phyloP scores from a whole-genome alignment of 2,797 vertebrate species.

The Craterocephalus amniculus region DNA sequence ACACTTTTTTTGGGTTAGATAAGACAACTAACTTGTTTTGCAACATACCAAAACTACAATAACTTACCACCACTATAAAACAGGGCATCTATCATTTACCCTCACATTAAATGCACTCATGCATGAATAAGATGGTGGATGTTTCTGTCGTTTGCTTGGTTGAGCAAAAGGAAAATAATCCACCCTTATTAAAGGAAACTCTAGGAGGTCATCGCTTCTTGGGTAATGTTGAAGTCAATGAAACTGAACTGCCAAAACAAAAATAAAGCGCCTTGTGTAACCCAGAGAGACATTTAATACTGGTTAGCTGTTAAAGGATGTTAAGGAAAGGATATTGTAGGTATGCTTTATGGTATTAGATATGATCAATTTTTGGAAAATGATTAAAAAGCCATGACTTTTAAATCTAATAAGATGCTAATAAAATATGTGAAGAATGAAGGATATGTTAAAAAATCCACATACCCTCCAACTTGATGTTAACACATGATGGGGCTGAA shows the following conservation, averaged over 20 bases:
- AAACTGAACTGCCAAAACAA: conserved; percentile 28
- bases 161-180: conserved; percentile 45
- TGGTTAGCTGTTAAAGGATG: neutral
- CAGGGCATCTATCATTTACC: conserved; percentile 47
- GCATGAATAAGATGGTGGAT: conserved; percentile 54
- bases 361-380: too few relatives aligned
- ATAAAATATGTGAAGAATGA: neutral
- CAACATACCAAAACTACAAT: conserved; percentile 2
- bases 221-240: conserved; percentile 2
- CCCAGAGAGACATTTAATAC: conserved; percentile 1
- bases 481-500: too few relatives aligned
- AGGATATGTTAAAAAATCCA: too few relatives aligned
- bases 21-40: conserved; percentile 1
- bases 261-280: conserved; percentile 14
- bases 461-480: too few relatives aligned
- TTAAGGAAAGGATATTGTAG: neutral
- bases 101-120: conserved; percentile 30
- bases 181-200: conserved; percentile 54
- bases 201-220: conserved; percentile 34
- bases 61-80: neutral
- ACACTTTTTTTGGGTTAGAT: neutral
- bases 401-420: neutral
- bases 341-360: neutral
- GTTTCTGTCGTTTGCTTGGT: conserved; percentile 39
- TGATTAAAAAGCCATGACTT: neutral